A percentile compares a stretch with the other conserved stretches of the same genome.
Conservation (phyloP, 2,113 vertebrate genomes). For the Reinhardtius hippoglossoides region DNA sequence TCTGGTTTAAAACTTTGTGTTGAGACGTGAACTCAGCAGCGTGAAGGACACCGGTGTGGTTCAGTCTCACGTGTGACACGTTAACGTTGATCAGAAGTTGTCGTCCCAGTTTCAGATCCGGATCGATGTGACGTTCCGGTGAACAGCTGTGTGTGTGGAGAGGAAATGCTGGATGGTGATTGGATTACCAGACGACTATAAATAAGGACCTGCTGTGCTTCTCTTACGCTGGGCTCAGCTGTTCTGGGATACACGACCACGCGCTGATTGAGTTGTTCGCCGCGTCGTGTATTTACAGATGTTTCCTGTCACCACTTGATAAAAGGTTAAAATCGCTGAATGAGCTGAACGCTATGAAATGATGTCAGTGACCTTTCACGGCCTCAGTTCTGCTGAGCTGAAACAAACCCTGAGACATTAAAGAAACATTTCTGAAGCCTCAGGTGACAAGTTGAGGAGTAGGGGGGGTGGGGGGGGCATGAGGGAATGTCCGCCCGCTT, state of each 20-base stretch:
- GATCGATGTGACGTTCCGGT: too few species aligned
- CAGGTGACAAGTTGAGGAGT: not conserved
- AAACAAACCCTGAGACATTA: slow-evolving; percentile 23
- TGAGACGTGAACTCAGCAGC: too few species aligned
- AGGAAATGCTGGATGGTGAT: slow-evolving; percentile 50
- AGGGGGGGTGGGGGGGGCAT: not conserved
- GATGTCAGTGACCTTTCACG: not conserved
- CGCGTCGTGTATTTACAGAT: not conserved
- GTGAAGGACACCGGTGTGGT: too few species aligned
- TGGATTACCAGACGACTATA: slow-evolving; percentile 51
- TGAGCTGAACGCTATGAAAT: not conserved
- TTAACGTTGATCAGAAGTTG: too few species aligned
- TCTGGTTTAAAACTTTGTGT: too few species aligned
- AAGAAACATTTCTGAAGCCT: slow-evolving; percentile 16
- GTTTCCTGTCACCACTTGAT: not conserved
- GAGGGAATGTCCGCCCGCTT: too few species aligned
- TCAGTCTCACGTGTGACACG: too few species aligned
- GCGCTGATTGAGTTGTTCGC: not conserved
- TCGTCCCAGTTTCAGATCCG: too few species aligned
- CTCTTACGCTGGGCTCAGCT: slow-evolving; percentile 37
- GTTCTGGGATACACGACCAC: slow-evolving; percentile 18
- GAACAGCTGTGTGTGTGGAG: not conserved
- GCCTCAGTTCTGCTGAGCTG: too few species aligned
- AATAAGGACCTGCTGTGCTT: slow-evolving; percentile 22
- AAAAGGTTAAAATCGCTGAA: too few species aligned